Evolutionary conservation across 2,113 vertebrate genomes (phyloP), one percentile per base, ranked within the genome.

Genomic region (Eleginops maclovinus): DNA sequence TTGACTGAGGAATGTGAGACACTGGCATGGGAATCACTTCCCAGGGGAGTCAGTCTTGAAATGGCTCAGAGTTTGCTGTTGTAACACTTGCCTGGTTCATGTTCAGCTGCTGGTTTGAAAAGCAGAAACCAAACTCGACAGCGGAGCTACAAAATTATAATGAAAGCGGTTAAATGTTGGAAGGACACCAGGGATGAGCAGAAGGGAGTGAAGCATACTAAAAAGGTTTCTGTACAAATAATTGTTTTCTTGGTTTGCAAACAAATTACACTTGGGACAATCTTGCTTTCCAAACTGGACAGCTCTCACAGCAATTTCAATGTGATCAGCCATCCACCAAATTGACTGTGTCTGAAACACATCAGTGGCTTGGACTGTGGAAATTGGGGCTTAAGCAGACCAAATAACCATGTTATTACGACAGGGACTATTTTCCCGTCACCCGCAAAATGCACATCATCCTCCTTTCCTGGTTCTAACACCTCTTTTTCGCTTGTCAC

Each of bases 271-370:
- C 58, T 6, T 46, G 56, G 79, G 82, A 69, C 36, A 61, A 58
- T 71, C 70, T 76, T 47, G 9, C 13, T 28, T 60, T 79, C 75
- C 65, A 76, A 84, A 80, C 81, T 82, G 87, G 81, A 71, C 84
- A 53, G 36, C 56, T 69, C 70, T 79, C 43, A 41, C 72, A 59
- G 56, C 72, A 63, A 59, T 85, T 82, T 78, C 71, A 72, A 51
- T 84, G 84, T 91, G 78, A 85, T 83, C 85, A 90, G 81, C 81
- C 88, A 90, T 79, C 81, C 82, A 36, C 87, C 82, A 87, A 89
- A 90, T 90, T 82, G 88, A 87, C 85, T 89, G 72, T 82, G 81
- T 86, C 90, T 89, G 82, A 91, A 91, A 88, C 88, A 91, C 84
- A 93, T 89, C 83, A 90, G 77, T 75, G 67, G 66, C 50, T 84